These are phyloP conservation scores for Steatornis caripensis DNA, from an alignment of 2,113 vertebrate species.

Conservation along the genomic window DNA sequence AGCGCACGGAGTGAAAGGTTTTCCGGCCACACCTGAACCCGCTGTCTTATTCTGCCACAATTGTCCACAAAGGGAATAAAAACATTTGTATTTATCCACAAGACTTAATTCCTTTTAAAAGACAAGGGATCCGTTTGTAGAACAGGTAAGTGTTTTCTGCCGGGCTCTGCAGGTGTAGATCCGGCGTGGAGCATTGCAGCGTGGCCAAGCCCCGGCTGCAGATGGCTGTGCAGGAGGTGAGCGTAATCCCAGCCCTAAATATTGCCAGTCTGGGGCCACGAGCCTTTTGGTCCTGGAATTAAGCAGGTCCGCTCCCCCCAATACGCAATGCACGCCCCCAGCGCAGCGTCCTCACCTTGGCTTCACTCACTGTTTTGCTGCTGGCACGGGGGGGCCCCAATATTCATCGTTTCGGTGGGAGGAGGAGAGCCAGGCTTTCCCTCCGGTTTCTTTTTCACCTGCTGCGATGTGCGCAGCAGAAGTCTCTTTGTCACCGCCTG, in stretches of 20 bases:
- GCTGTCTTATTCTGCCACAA: not conserved
- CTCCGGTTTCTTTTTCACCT: not conserved
- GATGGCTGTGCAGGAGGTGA: not conserved
- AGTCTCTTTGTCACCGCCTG: not conserved
- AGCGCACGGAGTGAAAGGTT: not conserved
- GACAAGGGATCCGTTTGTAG: not conserved
- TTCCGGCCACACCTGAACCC: not conserved
- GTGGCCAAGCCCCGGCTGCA: not conserved
- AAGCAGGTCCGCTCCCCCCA: not conserved
- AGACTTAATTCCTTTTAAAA: not conserved
- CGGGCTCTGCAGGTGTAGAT: not conserved
- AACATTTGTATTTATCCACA: not conserved
- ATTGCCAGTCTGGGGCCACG: rapidly evolving
- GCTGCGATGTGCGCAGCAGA: not conserved
- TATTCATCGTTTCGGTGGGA: not conserved
- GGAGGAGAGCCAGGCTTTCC: not conserved
- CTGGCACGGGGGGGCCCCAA: not conserved
- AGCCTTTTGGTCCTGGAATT: not conserved
- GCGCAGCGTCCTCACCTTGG: not conserved
- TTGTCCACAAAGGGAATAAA: not conserved
- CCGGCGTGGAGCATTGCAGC: not conserved
- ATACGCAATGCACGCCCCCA: rapidly evolving
- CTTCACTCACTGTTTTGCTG: no score
- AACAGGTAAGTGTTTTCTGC: not conserved
- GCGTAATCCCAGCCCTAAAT: not conserved